phyloP scores from a whole-genome alignment of 2,113 vertebrate genomes.

The Apodemus sylvaticus region DNA sequence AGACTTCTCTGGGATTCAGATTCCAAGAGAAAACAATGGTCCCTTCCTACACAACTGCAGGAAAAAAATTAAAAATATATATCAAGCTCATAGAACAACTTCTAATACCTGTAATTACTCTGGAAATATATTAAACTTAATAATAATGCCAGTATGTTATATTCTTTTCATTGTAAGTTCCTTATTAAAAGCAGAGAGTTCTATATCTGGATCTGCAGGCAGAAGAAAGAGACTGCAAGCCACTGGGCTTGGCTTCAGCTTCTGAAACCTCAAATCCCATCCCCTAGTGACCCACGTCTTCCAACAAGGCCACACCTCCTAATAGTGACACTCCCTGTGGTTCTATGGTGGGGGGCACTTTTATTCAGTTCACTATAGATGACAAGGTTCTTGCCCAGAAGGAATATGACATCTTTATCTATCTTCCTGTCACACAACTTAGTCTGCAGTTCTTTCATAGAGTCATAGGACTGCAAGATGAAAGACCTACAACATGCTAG shows the following conservation, averaged over 20 bases:
- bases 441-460: not conserved
- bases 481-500: accelerated
- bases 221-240: not conserved
- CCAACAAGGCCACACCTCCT: not conserved
- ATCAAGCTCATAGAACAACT: not conserved
- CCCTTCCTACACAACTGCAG: not conserved
- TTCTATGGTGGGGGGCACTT: not conserved
- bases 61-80: not conserved
- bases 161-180: not conserved
- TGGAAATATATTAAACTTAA: not conserved
- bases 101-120: not conserved
- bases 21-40: slow-evolving; percentile 18
- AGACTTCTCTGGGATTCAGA: not conserved
- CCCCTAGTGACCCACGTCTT: not conserved
- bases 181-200: not conserved
- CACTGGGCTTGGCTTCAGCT: not conserved
- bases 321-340: not conserved
- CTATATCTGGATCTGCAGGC: not conserved
- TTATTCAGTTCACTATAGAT: not conserved
- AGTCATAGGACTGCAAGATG: not conserved
- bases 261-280: too few relatives aligned
- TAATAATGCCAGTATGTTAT: not conserved
- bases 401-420: not conserved
- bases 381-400: not conserved
- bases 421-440: not conserved